These are phyloP conservation scores for Cephus cinctus DNA, from an alignment of 1,140 invertebrate species.

Conservation along the genomic window DNA sequence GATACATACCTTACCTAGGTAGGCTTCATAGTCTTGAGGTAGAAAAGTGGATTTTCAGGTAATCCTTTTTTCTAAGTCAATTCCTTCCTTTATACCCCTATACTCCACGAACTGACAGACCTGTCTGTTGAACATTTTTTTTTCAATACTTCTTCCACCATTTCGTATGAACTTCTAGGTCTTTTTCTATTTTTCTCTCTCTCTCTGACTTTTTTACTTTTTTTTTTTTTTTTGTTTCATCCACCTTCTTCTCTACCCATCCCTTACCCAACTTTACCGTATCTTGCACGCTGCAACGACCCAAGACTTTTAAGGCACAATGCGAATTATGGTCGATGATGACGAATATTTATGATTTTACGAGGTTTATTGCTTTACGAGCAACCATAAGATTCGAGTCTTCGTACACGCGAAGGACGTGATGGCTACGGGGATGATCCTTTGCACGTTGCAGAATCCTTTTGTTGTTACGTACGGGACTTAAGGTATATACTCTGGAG, in stretches of 20 bases:
- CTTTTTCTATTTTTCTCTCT: constrained; percentile 1
- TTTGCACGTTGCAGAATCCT: background rate
- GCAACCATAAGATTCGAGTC: constrained; percentile 13
- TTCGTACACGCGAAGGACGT: constrained; percentile 22
- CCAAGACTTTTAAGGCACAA: constrained; percentile 22
- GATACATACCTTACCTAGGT: no score
- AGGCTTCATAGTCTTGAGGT: no score
- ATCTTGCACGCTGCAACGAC: no score
- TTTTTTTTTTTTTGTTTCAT: background rate
- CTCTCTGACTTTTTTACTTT: background rate
- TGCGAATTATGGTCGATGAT: constrained; percentile 36
- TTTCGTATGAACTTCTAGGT: background rate
- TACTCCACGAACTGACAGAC: no score
- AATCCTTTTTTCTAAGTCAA: no score
- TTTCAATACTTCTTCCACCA: no score
- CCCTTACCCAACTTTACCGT: no score
- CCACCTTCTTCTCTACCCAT: no score
- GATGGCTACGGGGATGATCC: background rate
- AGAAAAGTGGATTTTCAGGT: no score
- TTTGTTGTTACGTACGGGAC: background rate
- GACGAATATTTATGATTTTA: constrained; percentile 40
- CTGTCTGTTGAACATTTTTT: no score
- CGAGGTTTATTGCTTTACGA: constrained; percentile 30
- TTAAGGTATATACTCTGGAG: no score
- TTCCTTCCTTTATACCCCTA: no score